phyloP scores from a whole-genome alignment of 30 jellyfish, hydroid and myxozoan genomes.

The Morbakka virulenta region DNA sequence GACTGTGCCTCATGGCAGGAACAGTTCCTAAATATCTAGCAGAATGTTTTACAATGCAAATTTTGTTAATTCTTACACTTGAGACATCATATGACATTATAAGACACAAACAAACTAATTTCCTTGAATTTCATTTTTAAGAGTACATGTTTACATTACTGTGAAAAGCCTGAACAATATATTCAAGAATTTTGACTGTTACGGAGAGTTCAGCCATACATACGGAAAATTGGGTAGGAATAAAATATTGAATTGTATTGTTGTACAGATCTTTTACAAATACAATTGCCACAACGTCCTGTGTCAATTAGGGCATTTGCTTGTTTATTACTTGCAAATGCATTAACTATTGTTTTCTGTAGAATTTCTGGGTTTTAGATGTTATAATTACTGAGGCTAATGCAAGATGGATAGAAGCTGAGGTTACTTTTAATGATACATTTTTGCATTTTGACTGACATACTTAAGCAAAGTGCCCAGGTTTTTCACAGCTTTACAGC shows the following conservation, averaged over 20 bases:
- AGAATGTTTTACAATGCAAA: no score
- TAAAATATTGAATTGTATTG: neutral
- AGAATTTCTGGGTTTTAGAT: neutral
- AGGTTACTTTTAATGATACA: neutral
- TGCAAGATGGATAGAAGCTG: neutral
- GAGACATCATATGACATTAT: no score
- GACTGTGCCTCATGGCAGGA: no score
- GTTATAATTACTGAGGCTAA: neutral
- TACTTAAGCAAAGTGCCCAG: conserved; percentile 57
- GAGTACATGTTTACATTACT: no score
- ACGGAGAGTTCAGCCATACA: conserved; percentile 22
- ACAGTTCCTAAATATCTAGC: no score
- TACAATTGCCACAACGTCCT: conserved; percentile 17
- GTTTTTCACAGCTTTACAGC: conserved; percentile 20
- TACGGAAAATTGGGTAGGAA: neutral
- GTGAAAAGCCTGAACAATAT: no score
- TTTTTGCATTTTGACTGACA: no score
- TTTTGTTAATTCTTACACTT: no score
- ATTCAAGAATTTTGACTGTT: neutral
- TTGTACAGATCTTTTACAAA: neutral
- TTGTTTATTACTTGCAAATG: neutral
- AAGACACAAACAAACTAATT: no score
- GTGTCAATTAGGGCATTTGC: conserved; percentile 29
- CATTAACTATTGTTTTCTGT: neutral
- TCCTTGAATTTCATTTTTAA: no score